phyloP scores from a whole-genome alignment of 1,140 invertebrate genomes.

The Scaptomyza pallida region DNA sequence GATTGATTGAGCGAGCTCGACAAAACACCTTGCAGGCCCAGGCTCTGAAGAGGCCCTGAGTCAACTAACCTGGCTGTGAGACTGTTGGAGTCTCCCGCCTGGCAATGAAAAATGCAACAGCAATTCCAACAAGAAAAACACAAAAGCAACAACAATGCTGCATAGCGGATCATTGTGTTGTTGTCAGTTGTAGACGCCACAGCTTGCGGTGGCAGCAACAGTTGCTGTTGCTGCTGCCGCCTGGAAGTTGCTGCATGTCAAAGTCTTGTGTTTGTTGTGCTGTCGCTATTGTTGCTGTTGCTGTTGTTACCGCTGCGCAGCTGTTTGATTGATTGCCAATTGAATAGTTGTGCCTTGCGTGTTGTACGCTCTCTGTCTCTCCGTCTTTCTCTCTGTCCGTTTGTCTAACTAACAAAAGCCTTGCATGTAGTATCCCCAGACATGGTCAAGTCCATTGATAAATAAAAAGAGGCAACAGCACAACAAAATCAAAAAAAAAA shows the following conservation, averaged over 20 bases:
- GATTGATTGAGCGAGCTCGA: constrained; percentile 67
- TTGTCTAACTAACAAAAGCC: constrained; percentile 60
- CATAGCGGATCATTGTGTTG: constrained; percentile 51
- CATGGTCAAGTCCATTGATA: constrained; percentile 51
- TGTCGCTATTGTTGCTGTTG: constrained; percentile 49
- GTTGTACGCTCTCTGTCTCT: constrained; percentile 35
- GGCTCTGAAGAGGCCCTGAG: constrained; percentile 13
- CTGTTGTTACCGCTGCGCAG: constrained; percentile 58
- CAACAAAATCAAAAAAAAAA: background rate
- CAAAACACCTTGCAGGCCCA: constrained; percentile 53
- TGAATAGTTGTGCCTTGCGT: constrained; percentile 61
- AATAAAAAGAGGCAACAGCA: constrained; percentile 28
- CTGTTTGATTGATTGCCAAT: constrained; percentile 83
- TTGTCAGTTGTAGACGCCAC: constrained; percentile 73
- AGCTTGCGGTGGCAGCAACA: constrained; percentile 71
- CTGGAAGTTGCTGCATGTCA: constrained; percentile 72
- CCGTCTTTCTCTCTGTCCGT: constrained; percentile 18
- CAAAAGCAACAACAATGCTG: constrained; percentile 29
- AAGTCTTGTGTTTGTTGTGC: constrained; percentile 55
- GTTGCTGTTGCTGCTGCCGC: constrained; percentile 72
- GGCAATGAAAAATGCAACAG: constrained; percentile 64
- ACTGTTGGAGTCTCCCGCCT: constrained; percentile 53
- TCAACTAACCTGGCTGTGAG: constrained; percentile 25
- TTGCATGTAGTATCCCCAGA: constrained; percentile 47
- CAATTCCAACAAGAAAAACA: constrained; percentile 8